Conservation (phyloP, 2,888 invertebrate species). For the Serrognathus titanus region DNA sequence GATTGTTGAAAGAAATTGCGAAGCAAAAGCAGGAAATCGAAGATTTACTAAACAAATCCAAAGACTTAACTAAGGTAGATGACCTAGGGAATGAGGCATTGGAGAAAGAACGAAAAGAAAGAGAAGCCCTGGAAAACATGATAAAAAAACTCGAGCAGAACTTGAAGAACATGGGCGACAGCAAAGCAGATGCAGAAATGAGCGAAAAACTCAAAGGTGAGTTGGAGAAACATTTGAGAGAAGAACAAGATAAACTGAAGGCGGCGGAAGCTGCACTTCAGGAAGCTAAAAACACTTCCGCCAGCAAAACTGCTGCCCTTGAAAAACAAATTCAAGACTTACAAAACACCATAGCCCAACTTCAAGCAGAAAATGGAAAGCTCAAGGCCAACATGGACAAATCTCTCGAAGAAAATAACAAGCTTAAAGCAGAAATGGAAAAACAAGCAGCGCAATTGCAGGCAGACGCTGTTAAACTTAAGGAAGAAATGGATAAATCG, state of each 20-base stretch:
- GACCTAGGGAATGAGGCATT: conserved; percentile 15
- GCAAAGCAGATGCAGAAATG: neutral
- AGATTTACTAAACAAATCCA: conserved; percentile 31
- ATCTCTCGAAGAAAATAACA: neutral
- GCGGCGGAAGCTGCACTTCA: conserved; percentile 5
- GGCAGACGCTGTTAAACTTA: conserved; percentile 22
- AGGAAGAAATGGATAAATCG: conserved; percentile 3
- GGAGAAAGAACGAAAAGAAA: conserved; percentile 33
- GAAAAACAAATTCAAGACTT: no score
- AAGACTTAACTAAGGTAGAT: conserved; percentile 17
- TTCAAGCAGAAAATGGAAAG: neutral
- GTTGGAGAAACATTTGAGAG: conserved; percentile 10
- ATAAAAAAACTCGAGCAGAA: conserved; percentile 34
- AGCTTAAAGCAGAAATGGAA: neutral
- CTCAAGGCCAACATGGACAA: no score
- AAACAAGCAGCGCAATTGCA: neutral
- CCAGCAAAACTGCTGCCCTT: neutral
- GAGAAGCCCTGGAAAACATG: conserved; percentile 32
- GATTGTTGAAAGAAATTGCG: conserved; percentile 31
- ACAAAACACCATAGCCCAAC: neutral
- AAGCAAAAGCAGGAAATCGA: conserved; percentile 30
- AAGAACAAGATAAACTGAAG: conserved; percentile 3
- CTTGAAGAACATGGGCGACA: conserved; percentile 10
- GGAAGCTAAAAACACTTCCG: neutral
- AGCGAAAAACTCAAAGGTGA: conserved; percentile 3